phyloP scores from a whole-genome alignment of 2,888 invertebrate species.

The Perdita meconis region DNA sequence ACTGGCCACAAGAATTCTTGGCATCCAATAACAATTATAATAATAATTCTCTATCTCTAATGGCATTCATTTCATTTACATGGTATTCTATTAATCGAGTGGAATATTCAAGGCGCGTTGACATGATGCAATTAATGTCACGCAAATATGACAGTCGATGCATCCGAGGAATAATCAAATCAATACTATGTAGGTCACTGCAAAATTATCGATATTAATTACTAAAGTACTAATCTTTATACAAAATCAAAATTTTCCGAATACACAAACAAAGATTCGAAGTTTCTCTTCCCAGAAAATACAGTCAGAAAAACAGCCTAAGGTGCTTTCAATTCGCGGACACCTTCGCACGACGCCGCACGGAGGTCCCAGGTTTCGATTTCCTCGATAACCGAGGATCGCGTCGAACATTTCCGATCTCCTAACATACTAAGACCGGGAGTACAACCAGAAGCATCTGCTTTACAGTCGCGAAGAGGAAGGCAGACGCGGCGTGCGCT shows the following conservation, averaged over 20 bases:
- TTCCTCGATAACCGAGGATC: not conserved
- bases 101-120: not conserved
- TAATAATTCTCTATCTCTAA: no score
- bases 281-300: no score
- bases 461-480: constrained; percentile 67
- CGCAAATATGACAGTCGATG: not conserved
- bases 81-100: not conserved
- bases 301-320: no score
- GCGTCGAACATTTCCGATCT: constrained; percentile 14
- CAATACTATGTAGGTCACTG: no score
- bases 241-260: no score
- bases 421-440: constrained; percentile 36
- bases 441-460: constrained; percentile 61
- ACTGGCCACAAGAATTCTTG: no score
- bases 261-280: no score
- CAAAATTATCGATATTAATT: no score
- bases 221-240: no score
- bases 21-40: no score
- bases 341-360: not conserved
- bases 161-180: constrained; percentile 2
- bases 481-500: constrained; percentile 58
- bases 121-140: not conserved
- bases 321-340: not conserved
- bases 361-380: not conserved
- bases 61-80: not conserved